Percentiles rank a stretch among this genome's conserved stretches.
These are phyloP conservation scores for Synergus gifuensis DNA, from an alignment of 2,888 invertebrate genomes.

Conservation along the genomic window DNA sequence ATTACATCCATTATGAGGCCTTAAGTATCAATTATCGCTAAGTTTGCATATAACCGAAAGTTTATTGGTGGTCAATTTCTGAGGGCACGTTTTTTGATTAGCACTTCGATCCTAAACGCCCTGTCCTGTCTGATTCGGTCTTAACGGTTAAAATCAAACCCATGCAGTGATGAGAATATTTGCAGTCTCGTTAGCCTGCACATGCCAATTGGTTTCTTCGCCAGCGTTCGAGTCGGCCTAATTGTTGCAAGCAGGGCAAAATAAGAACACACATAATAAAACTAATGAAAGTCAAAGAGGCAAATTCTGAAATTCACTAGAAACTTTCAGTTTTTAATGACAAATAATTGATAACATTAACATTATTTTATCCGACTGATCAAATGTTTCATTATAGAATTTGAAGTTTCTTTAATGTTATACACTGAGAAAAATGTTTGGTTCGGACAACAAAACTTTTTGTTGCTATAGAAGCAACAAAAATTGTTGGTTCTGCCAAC, in stretches of 20 bases:
- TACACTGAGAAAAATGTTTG: no score
- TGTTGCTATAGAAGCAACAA: no score
- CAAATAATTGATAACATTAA: background rate
- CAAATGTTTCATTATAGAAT: no score
- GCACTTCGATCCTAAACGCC: conserved; percentile 66
- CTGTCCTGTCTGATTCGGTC: conserved; percentile 58
- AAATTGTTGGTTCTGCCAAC: no score
- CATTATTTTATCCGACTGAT: no score
- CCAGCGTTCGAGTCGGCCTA: conserved; percentile 49
- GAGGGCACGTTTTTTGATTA: conserved; percentile 58
- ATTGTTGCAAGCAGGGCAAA: conserved; percentile 52
- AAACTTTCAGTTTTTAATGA: background rate
- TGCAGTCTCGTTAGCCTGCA: conserved; percentile 67
- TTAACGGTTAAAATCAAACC: conserved; percentile 40
- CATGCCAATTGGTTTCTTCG: conserved; percentile 68
- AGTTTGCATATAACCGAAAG: background rate
- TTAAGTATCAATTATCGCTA: background rate
- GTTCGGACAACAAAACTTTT: no score
- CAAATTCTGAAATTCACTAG: background rate
- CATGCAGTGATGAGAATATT: conserved; percentile 58
- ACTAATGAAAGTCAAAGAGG: background rate
- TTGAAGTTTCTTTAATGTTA: no score
- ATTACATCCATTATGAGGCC: background rate
- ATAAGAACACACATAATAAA: conserved; percentile 17
- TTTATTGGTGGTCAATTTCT: conserved; percentile 24